Evolutionary conservation across 2,797 vertebrate genomes (phyloP).

Genomic region (Spondyliosoma cantharus): DNA sequence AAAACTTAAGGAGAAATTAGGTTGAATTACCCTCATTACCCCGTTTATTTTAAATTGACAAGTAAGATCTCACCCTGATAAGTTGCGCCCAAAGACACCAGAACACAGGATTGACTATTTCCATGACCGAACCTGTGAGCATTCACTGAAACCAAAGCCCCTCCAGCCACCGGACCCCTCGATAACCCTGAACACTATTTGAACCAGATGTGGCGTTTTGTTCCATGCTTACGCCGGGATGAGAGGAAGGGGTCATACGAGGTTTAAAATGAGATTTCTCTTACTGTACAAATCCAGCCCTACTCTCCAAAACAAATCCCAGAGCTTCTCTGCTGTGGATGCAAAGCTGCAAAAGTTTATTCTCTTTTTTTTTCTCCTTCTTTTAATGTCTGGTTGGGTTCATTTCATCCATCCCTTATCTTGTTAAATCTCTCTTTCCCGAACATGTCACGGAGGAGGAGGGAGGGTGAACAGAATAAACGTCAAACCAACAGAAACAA

Average conservation of each 20-base stretch:
- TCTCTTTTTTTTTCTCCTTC: not conserved
- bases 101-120: not conserved
- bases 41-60: not conserved
- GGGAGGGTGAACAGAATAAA: not conserved
- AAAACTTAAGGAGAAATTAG: no score
- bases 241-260: constrained; percentile 59
- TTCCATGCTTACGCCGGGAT: constrained; percentile 36
- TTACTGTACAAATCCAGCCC: constrained; percentile 55
- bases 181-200: constrained; percentile 26
- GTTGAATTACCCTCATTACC: not conserved
- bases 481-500: not conserved
- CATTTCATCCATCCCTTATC: no score
- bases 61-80: not conserved
- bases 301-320: constrained; percentile 61
- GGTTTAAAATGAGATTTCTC: constrained; percentile 70
- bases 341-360: constrained; percentile 35
- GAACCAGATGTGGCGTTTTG: constrained; percentile 63
- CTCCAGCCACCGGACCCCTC: constrained; percentile 23
- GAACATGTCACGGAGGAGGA: not conserved
- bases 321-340: constrained; percentile 30
- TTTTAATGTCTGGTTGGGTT: not conserved
- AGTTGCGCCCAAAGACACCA: constrained; percentile 23
- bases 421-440: no score
- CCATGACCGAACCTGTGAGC: constrained; percentile 25
- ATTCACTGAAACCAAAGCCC: constrained; percentile 6